Conservation (phyloP, 2,113 vertebrate genomes). For the Casuarius casuarius region DNA sequence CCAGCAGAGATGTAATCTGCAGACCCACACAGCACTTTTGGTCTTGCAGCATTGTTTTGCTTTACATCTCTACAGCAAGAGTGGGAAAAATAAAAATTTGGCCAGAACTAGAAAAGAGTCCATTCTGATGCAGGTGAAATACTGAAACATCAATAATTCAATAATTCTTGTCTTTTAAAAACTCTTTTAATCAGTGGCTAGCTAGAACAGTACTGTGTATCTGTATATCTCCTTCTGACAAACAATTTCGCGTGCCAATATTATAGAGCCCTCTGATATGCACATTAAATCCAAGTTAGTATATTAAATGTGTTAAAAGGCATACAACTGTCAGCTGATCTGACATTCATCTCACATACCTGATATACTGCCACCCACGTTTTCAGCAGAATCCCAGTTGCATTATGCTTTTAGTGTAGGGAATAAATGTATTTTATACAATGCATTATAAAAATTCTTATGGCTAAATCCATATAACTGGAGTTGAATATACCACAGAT, state of each 20-base stretch:
- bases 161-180: not conserved
- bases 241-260: slow-evolving; percentile 1
- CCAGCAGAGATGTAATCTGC: not conserved
- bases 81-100: not conserved
- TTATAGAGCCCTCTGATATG: not conserved
- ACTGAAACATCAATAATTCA: not conserved
- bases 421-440: not conserved
- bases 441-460: not conserved
- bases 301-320: slow-evolving; percentile 26
- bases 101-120: not conserved
- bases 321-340: not conserved
- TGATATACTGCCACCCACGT: not conserved
- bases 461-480: fast-evolving
- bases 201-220: not conserved
- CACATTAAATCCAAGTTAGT: slow-evolving; percentile 52
- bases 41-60: not conserved
- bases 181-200: not conserved
- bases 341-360: slow-evolving; percentile 1
- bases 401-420: not conserved
- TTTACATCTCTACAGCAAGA: not conserved
- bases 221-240: not conserved
- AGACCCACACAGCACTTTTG: not conserved
- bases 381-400: not conserved
- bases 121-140: not conserved
- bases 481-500: not conserved